A percentile compares a stretch with the other conserved stretches of the same genome.
These are phyloP conservation scores for Mormyrus lacerda DNA, from an alignment of 2,113 vertebrate genomes.

Conservation along the genomic window DNA sequence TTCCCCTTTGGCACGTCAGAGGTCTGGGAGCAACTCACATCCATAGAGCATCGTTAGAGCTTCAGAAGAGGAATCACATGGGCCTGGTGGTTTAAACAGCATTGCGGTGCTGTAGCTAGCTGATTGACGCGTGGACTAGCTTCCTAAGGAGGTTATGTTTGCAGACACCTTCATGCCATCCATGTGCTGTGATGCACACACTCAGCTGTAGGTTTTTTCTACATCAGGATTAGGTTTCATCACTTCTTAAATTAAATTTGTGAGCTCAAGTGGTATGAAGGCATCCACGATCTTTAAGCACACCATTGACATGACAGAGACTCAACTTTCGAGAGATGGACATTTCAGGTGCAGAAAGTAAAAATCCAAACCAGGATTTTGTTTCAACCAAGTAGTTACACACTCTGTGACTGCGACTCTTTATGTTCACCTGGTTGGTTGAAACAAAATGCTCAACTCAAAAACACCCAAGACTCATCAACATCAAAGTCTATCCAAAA, in stretches of 20 bases:
- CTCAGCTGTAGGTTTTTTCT: not conserved
- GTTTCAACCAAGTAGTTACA: too few relatives aligned
- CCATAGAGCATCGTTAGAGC: not conserved
- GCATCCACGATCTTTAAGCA: not conserved
- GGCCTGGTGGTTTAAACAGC: not conserved
- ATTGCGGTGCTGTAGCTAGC: not conserved
- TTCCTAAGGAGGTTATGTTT: not conserved
- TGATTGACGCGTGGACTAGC: not conserved
- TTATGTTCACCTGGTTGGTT: too few relatives aligned
- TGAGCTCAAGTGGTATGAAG: not conserved
- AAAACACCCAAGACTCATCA: constrained; percentile 24
- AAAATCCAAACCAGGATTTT: too few relatives aligned
- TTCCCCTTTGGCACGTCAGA: not conserved
- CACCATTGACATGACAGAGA: constrained; percentile 3
- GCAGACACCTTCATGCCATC: not conserved
- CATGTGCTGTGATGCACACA: not conserved
- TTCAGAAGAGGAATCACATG: not conserved
- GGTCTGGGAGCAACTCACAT: not conserved
- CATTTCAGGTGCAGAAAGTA: too few relatives aligned
- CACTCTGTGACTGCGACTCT: too few relatives aligned
- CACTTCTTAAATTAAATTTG: not conserved
- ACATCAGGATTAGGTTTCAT: not conserved
- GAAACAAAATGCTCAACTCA: too few relatives aligned
- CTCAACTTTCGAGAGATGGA: too few relatives aligned
- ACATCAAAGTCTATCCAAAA: constrained; percentile 39